Percentiles rank a stretch among this genome's conserved stretches.
Evolutionary conservation across 2,113 vertebrate genomes (phyloP).

Genomic region (Cathartes aura): DNA sequence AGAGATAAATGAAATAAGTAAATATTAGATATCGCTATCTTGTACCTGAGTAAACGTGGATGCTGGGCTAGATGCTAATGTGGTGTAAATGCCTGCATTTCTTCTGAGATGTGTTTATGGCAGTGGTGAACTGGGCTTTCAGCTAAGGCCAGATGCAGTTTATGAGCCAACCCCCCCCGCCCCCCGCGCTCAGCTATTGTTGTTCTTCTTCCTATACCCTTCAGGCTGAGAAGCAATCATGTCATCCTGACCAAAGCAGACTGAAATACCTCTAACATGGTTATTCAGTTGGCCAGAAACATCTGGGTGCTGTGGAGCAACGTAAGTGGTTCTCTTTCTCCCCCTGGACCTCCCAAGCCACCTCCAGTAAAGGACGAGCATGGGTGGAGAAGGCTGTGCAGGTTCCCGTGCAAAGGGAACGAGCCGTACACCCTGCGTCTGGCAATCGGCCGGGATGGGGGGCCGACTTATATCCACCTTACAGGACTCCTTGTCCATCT

Average conservation of each 20-base stretch:
- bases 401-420: not conserved
- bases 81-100: not conserved
- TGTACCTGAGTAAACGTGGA: not conserved
- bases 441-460: accelerated
- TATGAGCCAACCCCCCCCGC: not conserved
- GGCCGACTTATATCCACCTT: not conserved
- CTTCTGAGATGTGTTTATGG: not conserved
- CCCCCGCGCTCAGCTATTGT: not conserved
- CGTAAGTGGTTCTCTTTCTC: not conserved
- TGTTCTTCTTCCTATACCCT: not conserved
- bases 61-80: not conserved
- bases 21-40: not conserved
- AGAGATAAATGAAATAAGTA: not conserved
- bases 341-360: too few relatives aligned
- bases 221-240: not conserved
- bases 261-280: not conserved
- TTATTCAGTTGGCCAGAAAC: not conserved
- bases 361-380: not conserved
- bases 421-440: accelerated
- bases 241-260: not conserved
- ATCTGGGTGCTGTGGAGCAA: not conserved
- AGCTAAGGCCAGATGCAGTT: not conserved
- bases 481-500: not conserved
- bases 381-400: not conserved
- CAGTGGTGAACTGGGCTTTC: not conserved